Percentiles rank a stretch among this genome's conserved stretches.
phyloP scores from a whole-genome alignment of 23 tunicate species.

The Trididemnum miniatum region DNA sequence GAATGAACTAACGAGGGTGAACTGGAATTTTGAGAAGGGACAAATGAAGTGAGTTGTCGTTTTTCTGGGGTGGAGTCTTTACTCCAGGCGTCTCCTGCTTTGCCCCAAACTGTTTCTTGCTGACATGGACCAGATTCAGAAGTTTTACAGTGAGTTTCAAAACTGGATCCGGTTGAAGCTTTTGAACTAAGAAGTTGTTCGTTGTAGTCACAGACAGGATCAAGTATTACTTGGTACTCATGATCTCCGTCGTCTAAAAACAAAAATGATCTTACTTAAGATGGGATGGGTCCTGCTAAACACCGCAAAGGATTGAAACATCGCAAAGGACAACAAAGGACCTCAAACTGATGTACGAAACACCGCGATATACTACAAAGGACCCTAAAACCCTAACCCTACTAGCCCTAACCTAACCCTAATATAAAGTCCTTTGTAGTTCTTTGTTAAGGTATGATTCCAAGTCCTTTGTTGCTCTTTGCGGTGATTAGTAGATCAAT shows the following conservation, averaged over 20 bases:
- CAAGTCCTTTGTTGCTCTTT: too few species aligned
- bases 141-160: conserved; percentile 46
- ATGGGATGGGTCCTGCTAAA: too few species aligned
- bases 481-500: too few species aligned
- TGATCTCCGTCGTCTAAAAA: conserved; percentile 78
- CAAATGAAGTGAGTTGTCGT: conserved; percentile 41
- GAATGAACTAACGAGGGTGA: conserved; percentile 31
- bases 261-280: too few species aligned
- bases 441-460: too few species aligned
- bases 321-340: too few species aligned
- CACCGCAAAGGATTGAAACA: too few species aligned
- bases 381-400: too few species aligned
- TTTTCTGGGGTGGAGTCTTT: conserved; percentile 17
- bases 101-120: conserved; percentile 44
- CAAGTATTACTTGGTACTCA: conserved; percentile 92
- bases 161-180: conserved; percentile 72
- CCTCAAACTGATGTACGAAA: too few species aligned
- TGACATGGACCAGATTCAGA: conserved; percentile 59
- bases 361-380: too few species aligned
- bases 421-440: too few species aligned
- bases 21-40: not conserved
- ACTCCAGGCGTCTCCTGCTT: conserved; percentile 53
- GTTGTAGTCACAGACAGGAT: conserved; percentile 32
- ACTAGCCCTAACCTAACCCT: too few species aligned
- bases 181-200: conserved; percentile 34